Evolutionary conservation across 2,888 invertebrate species (phyloP).

Genomic region (Lasioglossum vierecki): DNA sequence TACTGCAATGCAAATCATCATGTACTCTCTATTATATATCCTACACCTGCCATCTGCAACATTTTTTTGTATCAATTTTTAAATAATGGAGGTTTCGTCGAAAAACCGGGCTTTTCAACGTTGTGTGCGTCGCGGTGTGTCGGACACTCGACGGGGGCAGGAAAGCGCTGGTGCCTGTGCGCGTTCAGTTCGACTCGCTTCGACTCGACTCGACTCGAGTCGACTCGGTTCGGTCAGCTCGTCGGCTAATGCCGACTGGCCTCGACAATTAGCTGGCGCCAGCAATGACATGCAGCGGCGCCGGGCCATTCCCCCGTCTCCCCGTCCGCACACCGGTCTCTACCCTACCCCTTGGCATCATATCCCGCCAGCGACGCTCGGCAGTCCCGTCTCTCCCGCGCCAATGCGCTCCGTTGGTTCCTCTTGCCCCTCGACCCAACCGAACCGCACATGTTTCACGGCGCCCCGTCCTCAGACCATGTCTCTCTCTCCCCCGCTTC

Average conservation of each 20-base stretch:
- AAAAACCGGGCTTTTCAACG: not conserved
- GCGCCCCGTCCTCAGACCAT: constrained; percentile 59
- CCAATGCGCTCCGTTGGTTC: constrained; percentile 47
- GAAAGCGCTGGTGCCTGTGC: constrained; percentile 44
- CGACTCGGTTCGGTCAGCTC: constrained; percentile 74
- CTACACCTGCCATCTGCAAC: not conserved
- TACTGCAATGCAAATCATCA: not conserved
- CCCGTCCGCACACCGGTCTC: constrained; percentile 39
- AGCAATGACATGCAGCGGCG: constrained; percentile 82
- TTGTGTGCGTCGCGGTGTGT: constrained; percentile 4
- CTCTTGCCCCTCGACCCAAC: constrained; percentile 25
- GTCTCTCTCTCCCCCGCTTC: constrained; percentile 28
- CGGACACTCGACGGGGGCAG: constrained; percentile 18
- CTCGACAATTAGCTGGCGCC: constrained; percentile 83
- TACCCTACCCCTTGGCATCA: constrained; percentile 22
- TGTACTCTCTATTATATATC: not conserved
- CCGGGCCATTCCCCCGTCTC: constrained; percentile 69
- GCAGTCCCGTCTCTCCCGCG: constrained; percentile 28
- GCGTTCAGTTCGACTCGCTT: constrained; percentile 3
- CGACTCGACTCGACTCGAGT: constrained; percentile 17
- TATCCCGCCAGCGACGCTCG: constrained; percentile 41
- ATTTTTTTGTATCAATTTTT: not conserved
- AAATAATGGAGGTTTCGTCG: not conserved
- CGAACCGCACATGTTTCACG: constrained; percentile 65
- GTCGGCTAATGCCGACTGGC: constrained; percentile 80